A percentile compares a stretch with the other conserved stretches of the same genome.
Conservation (phyloP, 2,888 invertebrate genomes). For the Lasioglossum figueresi region DNA sequence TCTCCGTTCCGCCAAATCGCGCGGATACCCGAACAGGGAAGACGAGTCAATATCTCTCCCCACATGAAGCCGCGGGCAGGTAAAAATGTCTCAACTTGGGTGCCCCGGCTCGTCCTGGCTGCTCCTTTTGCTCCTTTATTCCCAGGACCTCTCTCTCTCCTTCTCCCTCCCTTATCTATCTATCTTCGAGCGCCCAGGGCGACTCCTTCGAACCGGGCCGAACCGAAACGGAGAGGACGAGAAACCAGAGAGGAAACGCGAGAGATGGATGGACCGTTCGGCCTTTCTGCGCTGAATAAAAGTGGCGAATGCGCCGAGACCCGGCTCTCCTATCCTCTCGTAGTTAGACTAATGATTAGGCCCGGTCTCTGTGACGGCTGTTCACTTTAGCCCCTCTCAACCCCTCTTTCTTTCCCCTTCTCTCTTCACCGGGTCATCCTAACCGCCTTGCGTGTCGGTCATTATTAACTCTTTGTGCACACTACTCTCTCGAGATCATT, state of each 20-base stretch:
- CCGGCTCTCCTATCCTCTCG: slow-evolving; percentile 34
- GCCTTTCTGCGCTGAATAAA: slow-evolving; percentile 52
- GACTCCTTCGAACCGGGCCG: slow-evolving; percentile 51
- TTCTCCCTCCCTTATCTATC: slow-evolving; percentile 59
- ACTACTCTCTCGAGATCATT: neutral
- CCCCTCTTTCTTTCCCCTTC: neutral
- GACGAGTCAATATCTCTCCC: slow-evolving; percentile 77
- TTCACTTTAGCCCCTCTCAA: slow-evolving; percentile 36
- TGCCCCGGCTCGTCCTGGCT: slow-evolving; percentile 66
- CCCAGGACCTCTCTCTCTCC: slow-evolving; percentile 36
- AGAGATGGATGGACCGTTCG: slow-evolving; percentile 55
- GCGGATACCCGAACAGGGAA: slow-evolving; percentile 66
- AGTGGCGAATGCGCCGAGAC: slow-evolving; percentile 58
- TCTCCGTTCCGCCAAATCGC: slow-evolving; percentile 41
- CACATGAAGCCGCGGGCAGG: slow-evolving; percentile 73
- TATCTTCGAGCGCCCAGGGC: slow-evolving; percentile 62
- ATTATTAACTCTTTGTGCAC: neutral
- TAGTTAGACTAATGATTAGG: slow-evolving; percentile 59
- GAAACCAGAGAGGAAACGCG: slow-evolving; percentile 32
- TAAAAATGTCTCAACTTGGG: slow-evolving; percentile 81
- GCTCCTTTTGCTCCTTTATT: slow-evolving; percentile 64
- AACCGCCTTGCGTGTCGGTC: neutral
- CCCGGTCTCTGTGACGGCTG: slow-evolving; percentile 48
- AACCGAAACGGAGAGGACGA: neutral
- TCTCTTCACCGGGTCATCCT: neutral